Base-by-base conservation (phyloP, 2,888 invertebrate species). In the Azorinus chamasolen region DNA sequence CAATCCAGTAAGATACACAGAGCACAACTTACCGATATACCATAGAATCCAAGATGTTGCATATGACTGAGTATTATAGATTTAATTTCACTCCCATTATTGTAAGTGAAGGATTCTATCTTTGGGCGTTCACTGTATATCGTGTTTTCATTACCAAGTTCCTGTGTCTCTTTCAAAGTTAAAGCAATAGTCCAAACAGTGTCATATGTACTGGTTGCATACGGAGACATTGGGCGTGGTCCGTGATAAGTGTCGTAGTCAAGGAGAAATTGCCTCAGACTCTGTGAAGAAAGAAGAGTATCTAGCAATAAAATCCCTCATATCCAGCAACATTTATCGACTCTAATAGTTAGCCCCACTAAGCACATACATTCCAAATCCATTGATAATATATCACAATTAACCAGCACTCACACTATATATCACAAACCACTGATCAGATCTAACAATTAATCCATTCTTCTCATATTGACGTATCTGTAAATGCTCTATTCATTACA, bases 111-210 rank as follows among this genome's bases (percentile, higher is more conserved):
- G 69, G 95, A 93, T 57, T 95, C 94, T 4, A 37, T 25, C 14
- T 46, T 53, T 4, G 20, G n/a, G n/a, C 22, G 32, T n/a, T 20
- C 46, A 46, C 14, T 5, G 46, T n/a, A 12, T 12, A 20, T 3
- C 6, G 20, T 46, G 46, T 46, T 14, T 8, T 46, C 20, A n/a
- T n/a, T n/a, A 27, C 65, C 61, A 20, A 20, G 37, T 20, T 75
- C 93, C 88, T 96, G 95, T 0, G 96, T 95, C 71, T 95, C 95
- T 72, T 95, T 94, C 62, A 98, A 92, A 0, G 97, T 96, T 25
- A 97, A 91, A 0, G 97, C 97, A 86, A 97, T 96, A 0, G 97
- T 96, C 97, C 97, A 98, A 0, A 98, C 96, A 0, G 97, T 97
- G 91, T 98, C 98, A 92, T 97, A 98, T 0, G 97, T 96, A 89